Evolutionary conservation across 2,888 invertebrate genomes (phyloP).

Genomic region (Troilus luridus): DNA sequence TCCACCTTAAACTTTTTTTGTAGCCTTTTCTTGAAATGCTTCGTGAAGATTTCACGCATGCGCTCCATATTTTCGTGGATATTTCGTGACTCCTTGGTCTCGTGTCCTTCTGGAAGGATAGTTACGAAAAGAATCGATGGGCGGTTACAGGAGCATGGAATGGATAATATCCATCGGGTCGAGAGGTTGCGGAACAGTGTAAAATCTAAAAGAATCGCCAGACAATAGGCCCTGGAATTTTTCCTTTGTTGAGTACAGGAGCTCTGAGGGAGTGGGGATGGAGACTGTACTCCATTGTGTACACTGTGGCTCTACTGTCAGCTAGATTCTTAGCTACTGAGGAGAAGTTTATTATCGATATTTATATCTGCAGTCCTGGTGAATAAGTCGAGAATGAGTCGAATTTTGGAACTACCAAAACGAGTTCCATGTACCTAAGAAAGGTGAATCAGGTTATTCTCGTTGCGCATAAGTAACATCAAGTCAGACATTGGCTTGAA

Average conservation of each 20-base stretch:
- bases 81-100: background rate
- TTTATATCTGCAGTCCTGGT: background rate
- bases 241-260: slow-evolving; percentile 9
- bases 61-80: background rate
- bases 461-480: too few species aligned
- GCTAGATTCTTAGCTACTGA: background rate
- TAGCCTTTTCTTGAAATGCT: too few species aligned
- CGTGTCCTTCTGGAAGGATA: background rate
- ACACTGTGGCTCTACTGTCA: background rate
- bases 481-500: too few species aligned
- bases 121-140: slow-evolving; percentile 4
- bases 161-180: slow-evolving; percentile 26
- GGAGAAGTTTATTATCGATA: background rate
- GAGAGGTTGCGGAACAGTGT: slow-evolving; percentile 34
- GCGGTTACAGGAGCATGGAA: background rate
- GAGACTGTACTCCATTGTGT: background rate
- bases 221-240: slow-evolving; percentile 20
- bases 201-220: slow-evolving; percentile 13
- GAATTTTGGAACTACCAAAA: too few species aligned
- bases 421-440: too few species aligned
- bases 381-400: background rate
- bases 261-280: background rate
- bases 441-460: too few species aligned
- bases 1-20: too few species aligned
- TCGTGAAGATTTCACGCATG: background rate